Base-by-base conservation (phyloP, 2,888 invertebrate genomes). In the Stomorhina lunata region DNA sequence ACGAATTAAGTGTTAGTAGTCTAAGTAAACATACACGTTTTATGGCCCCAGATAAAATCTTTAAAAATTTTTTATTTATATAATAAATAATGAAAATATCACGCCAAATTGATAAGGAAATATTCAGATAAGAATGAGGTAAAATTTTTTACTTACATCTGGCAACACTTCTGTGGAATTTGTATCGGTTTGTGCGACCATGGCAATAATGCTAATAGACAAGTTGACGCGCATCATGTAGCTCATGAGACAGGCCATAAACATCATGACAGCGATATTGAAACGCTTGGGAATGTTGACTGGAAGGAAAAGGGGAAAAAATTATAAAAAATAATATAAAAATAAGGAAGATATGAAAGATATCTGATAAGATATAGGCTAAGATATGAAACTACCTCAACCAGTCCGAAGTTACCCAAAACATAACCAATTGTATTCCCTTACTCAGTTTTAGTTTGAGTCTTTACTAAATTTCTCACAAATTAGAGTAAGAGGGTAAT, bases 181-280 rank as follows among this genome's bases (percentile, higher is more conserved):
- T 15, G 89, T 86, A 5, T 87, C 84, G 32, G 91, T 91, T 1
- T 92, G 92, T 6, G 93, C 92, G 2, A 94, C 94, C 95, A 95
- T 95, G 5, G 95, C 95, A 55, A 95, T 93, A 45, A 95, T 92
- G 85, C 94, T 95, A 65, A 96, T 93, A 15, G 95, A 95, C 92
- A 96, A 94, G 88, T 96, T 95, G 1, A 95, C 94, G 65, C 95
- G 93, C 84, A 95, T 92, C 94, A 95, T 95, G 91, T 95, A 96
- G 15, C 93, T 92, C 84, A 94, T 93, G 91, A 95, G 94, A 85
- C 95, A 95, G 83, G 94, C 93, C 78, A 95, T 94, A 88, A 96
- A 95, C 84, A 95, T 90, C 95, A 95, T 95, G 48, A 95, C 84
- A 53, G 93, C 95, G 34, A 94, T 90, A 77, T 92, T 86, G 7